Base-by-base conservation (phyloP, 2,888 invertebrate genomes). In the Chloroclystis v-ata region DNA sequence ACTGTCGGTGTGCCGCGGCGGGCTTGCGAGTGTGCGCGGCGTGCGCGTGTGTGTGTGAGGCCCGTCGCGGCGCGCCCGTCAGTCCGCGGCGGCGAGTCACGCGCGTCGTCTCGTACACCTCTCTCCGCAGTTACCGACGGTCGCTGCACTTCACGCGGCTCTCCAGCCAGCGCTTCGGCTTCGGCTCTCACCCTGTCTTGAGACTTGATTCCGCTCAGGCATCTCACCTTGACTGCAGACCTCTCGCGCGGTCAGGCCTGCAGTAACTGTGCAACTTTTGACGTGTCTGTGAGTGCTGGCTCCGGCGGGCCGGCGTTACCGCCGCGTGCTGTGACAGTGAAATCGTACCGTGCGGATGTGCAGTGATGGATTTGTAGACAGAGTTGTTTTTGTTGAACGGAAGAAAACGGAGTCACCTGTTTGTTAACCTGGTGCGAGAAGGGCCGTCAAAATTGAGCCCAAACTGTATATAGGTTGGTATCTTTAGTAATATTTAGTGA, bases 311-410 rank as follows among this genome's bases (percentile, higher is more conserved):
- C 75, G 62, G 66, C 49, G 45, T 45, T 74, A 69, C 73, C 71
- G 78, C 77, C 75, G 77, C 78, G 79, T 80, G 80, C 82, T 78
- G 87, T 87, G 86, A 84, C 83, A 86, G 85, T 86, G 87, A 82
- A 81, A 80, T 82, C 82, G 83, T 84, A 83, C 73, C 69, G 81
- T 82, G 79, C 88, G 88, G 88, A 88, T 88, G 86, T 88, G 88
- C 87, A 89, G 84, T 88, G 86, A 83, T 85, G 86, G 84, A 86
- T 84, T 67, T 79, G 73, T 83, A 80, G 81, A 80, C 78, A 77
- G 66, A 72, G 67, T 74, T 74, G 70, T 75, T 69, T 76, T 80
- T 79, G 74, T 33, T 37, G 37, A 67, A 69, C 67, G 67, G 69
- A 43, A 62, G 70, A 70, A 72, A 73, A 60, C 64, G 68, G 61